These are phyloP conservation scores for Tyria jacobaeae DNA, from an alignment of 2,888 invertebrate genomes.

Conservation along the genomic window DNA sequence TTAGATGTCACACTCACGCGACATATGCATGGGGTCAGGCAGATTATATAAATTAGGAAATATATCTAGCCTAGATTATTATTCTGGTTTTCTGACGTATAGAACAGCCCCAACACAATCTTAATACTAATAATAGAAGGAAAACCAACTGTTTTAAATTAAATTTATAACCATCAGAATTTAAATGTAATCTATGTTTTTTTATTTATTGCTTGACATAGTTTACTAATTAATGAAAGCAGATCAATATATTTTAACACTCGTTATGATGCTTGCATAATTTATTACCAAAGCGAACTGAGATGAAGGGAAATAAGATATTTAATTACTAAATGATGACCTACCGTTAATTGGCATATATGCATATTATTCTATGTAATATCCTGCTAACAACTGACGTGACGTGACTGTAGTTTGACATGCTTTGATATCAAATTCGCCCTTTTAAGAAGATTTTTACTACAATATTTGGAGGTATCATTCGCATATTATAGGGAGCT, in stretches of 20 bases:
- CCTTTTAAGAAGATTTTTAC: neutral
- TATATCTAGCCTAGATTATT: too few species aligned
- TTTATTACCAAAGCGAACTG: neutral
- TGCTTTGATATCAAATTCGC: neutral
- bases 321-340: constrained; percentile 4
- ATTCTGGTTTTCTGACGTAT: too few species aligned
- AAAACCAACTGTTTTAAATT: too few species aligned
- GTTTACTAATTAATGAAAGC: neutral
- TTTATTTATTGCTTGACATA: too few species aligned
- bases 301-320: constrained; percentile 3
- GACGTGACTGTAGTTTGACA: constrained; percentile 7
- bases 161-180: too few species aligned
- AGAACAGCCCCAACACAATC: too few species aligned
- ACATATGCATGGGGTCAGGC: too few species aligned
- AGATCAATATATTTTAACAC: neutral
- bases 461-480: neutral
- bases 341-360: constrained; percentile 7
- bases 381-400: constrained; percentile 2
- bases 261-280: neutral
- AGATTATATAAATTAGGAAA: too few species aligned
- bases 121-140: too few species aligned
- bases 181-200: too few species aligned
- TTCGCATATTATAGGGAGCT: too few species aligned
- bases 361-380: constrained; percentile 14
- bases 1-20: too few species aligned